Base-by-base conservation (phyloP, 2,113 vertebrate genomes). In the Onychostruthus taczanowskii region DNA sequence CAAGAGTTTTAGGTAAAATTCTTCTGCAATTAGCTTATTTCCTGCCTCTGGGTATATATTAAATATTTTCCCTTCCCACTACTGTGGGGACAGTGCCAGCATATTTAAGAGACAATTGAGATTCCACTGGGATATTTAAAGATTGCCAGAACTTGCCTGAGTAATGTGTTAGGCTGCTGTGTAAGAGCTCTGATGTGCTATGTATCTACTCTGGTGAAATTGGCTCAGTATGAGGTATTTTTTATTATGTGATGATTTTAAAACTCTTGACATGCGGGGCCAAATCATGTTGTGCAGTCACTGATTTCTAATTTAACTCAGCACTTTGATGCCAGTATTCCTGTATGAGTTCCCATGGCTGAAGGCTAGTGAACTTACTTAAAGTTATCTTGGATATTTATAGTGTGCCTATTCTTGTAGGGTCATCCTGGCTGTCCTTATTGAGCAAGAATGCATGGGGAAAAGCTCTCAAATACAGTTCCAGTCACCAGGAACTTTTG, bases 11-110 rank as follows among this genome's bases (percentile, higher is more conserved):
- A 92, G 75, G 92, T 90, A 81, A 88, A 95, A 90, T 96, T 95
- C 85, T 92, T 94, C 59, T 93, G 72, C 72, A 95, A 67, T 95
- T 93, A 96, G 72, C 64, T 70, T 93, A 80, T 93, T 95, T 95
- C 86, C 86, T 93, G 83, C 53, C 70, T 58, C 52, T 92, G 74
- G 69, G 27, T 77, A 81, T 84, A 53, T 96, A 67, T 94, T 88
- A 88, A 85, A 47, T 91, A 73, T 80, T 94, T 95, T 95, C 69
- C 82, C 62, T 93, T 90, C 74, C 69, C 66, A 64, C 83, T 94
- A 84, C 41, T 52, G 43, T 84, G 72, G 90, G 92, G 96, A 84
- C 46, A 87, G 43, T 12, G 69, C 83, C 92, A 90, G 47, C 41
- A 49, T 66, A 75, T 89, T 93, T 94, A 90, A 94, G 83, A 92